Evolutionary conservation across 2,113 vertebrate genomes (phyloP).

Genomic region (Atlantisia rogersi): DNA sequence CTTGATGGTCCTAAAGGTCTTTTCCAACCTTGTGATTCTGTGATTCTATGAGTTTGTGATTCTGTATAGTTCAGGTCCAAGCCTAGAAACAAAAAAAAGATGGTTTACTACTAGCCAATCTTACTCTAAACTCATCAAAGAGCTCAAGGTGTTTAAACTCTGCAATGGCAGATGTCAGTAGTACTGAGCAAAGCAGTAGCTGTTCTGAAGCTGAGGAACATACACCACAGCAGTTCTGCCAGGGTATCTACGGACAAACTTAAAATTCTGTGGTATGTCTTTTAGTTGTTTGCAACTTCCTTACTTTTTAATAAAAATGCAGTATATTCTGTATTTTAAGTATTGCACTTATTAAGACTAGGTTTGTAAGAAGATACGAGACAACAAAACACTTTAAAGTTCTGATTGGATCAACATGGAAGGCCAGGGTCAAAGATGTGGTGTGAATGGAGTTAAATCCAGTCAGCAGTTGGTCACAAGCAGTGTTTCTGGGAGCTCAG

Average conservation of each 20-base stretch:
- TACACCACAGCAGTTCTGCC: not conserved
- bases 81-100: not conserved
- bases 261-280: not conserved
- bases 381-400: not conserved
- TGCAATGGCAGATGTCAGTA: not conserved
- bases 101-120: not conserved
- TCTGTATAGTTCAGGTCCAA: not conserved
- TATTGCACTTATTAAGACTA: not conserved
- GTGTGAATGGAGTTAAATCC: not conserved
- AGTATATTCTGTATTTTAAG: not conserved
- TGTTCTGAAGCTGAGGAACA: not conserved
- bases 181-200: not conserved
- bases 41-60: too few species aligned
- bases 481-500: not conserved
- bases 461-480: fast-evolving
- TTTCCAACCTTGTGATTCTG: too few species aligned
- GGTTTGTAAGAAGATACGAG: not conserved
- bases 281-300: not conserved
- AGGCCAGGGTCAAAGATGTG: not conserved
- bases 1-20: too few species aligned
- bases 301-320: not conserved
- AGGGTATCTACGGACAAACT: not conserved
- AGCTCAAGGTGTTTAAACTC: not conserved
- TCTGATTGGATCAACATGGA: not conserved
- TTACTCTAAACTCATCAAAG: not conserved